Base-by-base conservation (phyloP, 2,888 invertebrate genomes). In the Deilephila elpenor region DNA sequence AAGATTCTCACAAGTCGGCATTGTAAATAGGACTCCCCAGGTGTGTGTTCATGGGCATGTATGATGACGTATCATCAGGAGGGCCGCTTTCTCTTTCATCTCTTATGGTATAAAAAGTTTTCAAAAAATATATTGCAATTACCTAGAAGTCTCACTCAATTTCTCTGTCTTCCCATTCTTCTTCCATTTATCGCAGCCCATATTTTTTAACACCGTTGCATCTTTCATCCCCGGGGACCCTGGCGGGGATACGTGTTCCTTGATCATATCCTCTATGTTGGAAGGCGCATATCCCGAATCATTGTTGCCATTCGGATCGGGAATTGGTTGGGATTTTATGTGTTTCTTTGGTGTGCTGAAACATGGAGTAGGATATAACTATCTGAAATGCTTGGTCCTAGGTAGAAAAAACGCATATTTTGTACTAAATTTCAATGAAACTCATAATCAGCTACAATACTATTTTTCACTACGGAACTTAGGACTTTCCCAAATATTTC, bases 201-300 rank as follows among this genome's bases (percentile, higher is more conserved):
- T 89, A 72, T 93, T 93, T 76, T 88, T 91, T 3, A 93, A 79
- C 0, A 93, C 91, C 0, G 93, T 92, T 1, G 92, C 92, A 20
- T 91, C 86, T 83, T 91, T 89, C 85, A 95, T 71, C 64, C 93
- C 94, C 59, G 96, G 96, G 1, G 95, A 95, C 0, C 86, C 89
- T 71, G 95, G 95, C 0, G 95, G 95, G 25, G 96, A 94, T 53
- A 95, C 93, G 84, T 96, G 96, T 83, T 96, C 96, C 32, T 92
- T 89, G 77, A 92, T 90, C 14, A 94, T 95, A 70, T 96, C 96
- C 78, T 95, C 95, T 0, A 93, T 81, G 75, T 96, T 96, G 81
- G 96, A 96, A 76, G 97, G 96, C 74, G 96, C 97, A 90, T 98
- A 98, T 75, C 97, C 97, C 74, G 97, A 97, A 92, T 97, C 97